These are phyloP conservation scores for Pandion haliaetus DNA, from an alignment of 2,113 vertebrate genomes.

Conservation along the genomic window DNA sequence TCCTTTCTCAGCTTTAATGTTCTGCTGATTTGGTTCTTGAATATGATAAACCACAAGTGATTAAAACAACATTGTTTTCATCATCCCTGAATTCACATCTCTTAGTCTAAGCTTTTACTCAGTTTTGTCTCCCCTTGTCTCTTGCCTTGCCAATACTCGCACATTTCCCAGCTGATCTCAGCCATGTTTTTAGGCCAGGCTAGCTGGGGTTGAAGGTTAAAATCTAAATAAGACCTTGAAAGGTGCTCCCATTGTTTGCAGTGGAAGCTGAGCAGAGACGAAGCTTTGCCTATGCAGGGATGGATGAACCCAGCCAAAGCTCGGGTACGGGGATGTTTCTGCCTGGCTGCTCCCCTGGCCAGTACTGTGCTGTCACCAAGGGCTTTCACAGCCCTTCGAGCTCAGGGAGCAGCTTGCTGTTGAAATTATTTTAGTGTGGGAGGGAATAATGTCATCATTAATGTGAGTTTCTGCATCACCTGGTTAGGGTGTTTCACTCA, in stretches of 20 bases:
- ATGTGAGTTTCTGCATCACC: not conserved
- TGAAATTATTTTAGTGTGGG: not conserved
- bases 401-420: not conserved
- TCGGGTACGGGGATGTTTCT: not conserved
- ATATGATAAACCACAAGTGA: not conserved
- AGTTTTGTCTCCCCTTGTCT: not conserved
- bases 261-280: not conserved
- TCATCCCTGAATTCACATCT: not conserved
- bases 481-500: not conserved
- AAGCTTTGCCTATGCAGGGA: rapidly evolving
- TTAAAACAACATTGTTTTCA: not conserved
- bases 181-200: not conserved
- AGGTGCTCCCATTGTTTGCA: not conserved
- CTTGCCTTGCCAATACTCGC: not conserved
- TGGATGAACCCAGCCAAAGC: not conserved
- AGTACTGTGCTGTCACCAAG: not conserved
- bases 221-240: not conserved
- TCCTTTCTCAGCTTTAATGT: not conserved
- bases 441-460: not conserved
- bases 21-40: not conserved
- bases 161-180: not conserved
- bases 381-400: not conserved
- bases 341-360: rapidly evolving
- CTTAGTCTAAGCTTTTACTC: not conserved
- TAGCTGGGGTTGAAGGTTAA: not conserved